phyloP scores from a whole-genome alignment of 2,797 vertebrate genomes.

The Acomys russatus region DNA sequence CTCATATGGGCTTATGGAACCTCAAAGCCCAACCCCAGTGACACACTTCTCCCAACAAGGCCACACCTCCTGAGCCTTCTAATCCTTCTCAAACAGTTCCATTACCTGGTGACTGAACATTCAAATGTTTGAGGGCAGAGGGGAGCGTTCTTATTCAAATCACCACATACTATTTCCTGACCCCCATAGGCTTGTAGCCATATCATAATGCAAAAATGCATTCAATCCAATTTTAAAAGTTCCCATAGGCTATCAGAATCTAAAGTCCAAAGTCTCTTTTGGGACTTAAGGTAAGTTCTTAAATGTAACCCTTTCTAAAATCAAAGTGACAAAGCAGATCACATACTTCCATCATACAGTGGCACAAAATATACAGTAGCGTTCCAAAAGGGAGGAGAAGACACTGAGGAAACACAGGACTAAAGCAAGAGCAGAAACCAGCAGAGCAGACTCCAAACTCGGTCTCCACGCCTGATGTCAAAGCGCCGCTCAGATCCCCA shows the following conservation, averaged over 20 bases:
- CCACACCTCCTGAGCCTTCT: not conserved
- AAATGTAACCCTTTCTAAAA: not conserved
- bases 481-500: not conserved
- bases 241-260: not conserved
- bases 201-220: not conserved
- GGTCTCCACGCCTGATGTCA: too few relatives aligned
- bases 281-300: not conserved
- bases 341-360: not conserved
- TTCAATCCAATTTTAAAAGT: not conserved
- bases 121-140: not conserved
- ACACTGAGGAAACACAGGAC: too few relatives aligned
- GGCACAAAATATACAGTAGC: not conserved
- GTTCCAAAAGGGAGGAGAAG: not conserved
- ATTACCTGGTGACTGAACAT: not conserved
- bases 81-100: not conserved
- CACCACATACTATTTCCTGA: not conserved
- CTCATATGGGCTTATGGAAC: not conserved
- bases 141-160: not conserved
- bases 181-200: not conserved
- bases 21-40: not conserved
- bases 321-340: not conserved
- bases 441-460: not conserved
- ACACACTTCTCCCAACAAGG: not conserved
- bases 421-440: not conserved
- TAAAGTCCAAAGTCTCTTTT: not conserved